phyloP scores from a whole-genome alignment of 2,888 invertebrate species.

The Hirtodrosophila duncani region DNA sequence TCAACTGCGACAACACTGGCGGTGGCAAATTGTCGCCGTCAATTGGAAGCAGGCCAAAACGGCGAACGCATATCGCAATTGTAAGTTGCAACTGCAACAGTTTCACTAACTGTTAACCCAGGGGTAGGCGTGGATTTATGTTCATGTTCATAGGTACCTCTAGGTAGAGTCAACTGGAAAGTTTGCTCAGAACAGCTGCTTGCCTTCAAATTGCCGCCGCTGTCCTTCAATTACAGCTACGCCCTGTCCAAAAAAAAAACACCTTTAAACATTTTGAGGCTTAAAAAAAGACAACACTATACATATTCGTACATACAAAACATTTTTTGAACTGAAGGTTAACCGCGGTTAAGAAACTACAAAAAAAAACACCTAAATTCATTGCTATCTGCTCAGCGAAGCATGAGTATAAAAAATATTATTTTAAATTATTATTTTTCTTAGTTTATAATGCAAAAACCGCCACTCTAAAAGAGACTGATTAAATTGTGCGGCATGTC shows the following conservation, averaged over 20 bases:
- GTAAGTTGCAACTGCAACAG: conserved; percentile 14
- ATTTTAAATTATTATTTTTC: conserved; percentile 49
- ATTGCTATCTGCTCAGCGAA: conserved; percentile 48
- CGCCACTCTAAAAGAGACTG: conserved; percentile 19
- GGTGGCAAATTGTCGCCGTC: conserved; percentile 32
- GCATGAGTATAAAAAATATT: conserved; percentile 46
- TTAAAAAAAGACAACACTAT: neutral
- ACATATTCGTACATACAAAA: conserved; percentile 39
- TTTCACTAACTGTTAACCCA: conserved; percentile 7
- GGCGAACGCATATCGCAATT: conserved; percentile 19
- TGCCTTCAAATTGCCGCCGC: conserved; percentile 47
- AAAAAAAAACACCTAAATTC: conserved; percentile 29
- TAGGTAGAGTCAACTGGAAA: conserved; percentile 24
- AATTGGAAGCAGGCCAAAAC: conserved; percentile 32
- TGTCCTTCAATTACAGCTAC: conserved; percentile 59
- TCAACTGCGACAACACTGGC: conserved; percentile 22
- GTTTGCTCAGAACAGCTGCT: conserved; percentile 19
- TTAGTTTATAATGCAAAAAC: conserved; percentile 18
- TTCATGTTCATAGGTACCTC: conserved; percentile 4
- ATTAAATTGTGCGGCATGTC: conserved; percentile 32
- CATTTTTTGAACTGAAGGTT: conserved; percentile 58
- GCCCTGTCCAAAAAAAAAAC: conserved; percentile 41
- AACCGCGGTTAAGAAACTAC: conserved; percentile 41
- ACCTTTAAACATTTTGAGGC: conserved; percentile 27
- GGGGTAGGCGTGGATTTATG: neutral